Evolutionary conservation across 1,140 invertebrate species (phyloP).

Genomic region (Drosophila orosa): DNA sequence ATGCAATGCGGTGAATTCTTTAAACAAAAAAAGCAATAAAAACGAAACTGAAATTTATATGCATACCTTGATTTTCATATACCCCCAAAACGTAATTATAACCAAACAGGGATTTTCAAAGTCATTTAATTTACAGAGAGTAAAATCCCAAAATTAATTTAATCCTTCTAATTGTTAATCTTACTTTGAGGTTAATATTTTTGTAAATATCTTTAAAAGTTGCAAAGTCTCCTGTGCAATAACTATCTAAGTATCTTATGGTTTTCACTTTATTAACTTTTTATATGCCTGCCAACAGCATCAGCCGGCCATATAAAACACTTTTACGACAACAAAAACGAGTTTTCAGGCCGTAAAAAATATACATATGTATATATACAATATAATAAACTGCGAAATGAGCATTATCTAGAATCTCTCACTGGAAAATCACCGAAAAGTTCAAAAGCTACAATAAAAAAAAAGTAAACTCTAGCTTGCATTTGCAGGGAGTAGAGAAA

Average conservation of each 20-base stretch:
- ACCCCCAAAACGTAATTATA: slow-evolving; percentile 7
- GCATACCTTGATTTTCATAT: background rate
- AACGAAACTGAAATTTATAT: slow-evolving; percentile 26
- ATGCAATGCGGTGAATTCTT: slow-evolving; percentile 59
- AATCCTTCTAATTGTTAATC: background rate
- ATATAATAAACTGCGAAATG: slow-evolving; percentile 33
- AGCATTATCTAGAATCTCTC: slow-evolving; percentile 55
- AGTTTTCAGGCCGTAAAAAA: slow-evolving; percentile 50
- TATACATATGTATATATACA: slow-evolving; percentile 16
- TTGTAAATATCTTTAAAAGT: background rate
- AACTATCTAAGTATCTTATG: slow-evolving; percentile 11
- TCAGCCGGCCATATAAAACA: slow-evolving; percentile 12
- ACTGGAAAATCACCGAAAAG: slow-evolving; percentile 62
- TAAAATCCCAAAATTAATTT: background rate
- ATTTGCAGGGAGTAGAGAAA: slow-evolving; percentile 3
- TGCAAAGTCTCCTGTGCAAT: background rate
- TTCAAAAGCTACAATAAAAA: slow-evolving; percentile 13
- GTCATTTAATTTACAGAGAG: background rate
- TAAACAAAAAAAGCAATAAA: slow-evolving; percentile 21
- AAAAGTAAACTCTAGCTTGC: slow-evolving; percentile 1
- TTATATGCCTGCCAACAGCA: slow-evolving; percentile 13
- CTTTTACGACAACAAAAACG: slow-evolving; percentile 41
- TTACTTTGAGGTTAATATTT: background rate
- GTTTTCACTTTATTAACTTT: slow-evolving; percentile 40
- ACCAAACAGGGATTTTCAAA: background rate